phyloP scores from a whole-genome alignment of 2,888 invertebrate species.

The Cataglyphis livida region DNA sequence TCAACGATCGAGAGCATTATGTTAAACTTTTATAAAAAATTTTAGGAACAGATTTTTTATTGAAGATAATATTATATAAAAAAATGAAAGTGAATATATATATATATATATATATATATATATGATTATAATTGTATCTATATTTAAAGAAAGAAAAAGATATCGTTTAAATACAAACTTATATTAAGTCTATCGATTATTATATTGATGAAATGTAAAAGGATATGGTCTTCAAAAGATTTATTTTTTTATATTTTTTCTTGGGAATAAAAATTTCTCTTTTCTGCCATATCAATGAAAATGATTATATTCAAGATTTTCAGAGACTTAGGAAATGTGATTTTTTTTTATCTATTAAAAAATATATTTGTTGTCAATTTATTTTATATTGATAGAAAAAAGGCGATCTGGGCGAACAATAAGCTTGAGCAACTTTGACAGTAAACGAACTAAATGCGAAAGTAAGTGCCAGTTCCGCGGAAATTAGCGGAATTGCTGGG shows the following conservation, averaged over 20 bases:
- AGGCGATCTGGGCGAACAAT: background rate
- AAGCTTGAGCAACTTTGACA: background rate
- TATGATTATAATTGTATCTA: background rate
- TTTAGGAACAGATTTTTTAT: background rate
- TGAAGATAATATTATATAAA: background rate
- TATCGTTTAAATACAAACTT: background rate
- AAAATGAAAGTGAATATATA: background rate
- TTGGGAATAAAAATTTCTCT: background rate
- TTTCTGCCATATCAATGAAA: background rate
- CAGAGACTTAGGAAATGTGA: background rate
- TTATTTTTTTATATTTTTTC: background rate
- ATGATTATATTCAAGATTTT: background rate
- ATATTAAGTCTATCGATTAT: background rate
- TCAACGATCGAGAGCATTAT: background rate
- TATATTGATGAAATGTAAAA: background rate
- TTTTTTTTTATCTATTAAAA: background rate
- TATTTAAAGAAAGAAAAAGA: background rate
- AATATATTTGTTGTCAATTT: background rate
- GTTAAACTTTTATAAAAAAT: background rate
- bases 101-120: too few relatives aligned
- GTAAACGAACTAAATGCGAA: constrained; percentile 10
- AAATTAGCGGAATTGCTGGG: constrained; percentile 33
- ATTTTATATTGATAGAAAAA: background rate
- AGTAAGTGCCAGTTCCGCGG: background rate
- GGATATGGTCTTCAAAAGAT: background rate